Evolutionary conservation across 2,797 vertebrate genomes (phyloP), one percentile per base, ranked within the genome.

Genomic region (Malurus splendens): DNA sequence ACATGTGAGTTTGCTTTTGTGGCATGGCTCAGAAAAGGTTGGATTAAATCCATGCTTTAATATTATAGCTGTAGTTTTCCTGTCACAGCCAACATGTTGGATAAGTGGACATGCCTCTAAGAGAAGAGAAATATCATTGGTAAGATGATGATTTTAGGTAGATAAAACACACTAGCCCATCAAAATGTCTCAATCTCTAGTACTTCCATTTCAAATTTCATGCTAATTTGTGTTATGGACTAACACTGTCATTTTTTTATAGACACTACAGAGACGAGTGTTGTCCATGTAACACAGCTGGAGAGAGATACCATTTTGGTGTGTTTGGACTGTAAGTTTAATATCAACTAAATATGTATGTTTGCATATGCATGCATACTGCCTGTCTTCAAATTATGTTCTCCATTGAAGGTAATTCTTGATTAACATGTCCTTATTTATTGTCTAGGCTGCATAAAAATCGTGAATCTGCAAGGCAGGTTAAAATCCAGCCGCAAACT

Each of bases 251-350:
- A 10, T 90, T 94, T 95, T 90, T 55, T 96, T 95, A 25, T 92
- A 99, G 98, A 99, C 96, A 98, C 97, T 38, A 98, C 98, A 25
- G 98, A 98, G 97, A 97, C 98, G 5, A 98, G 97, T 88, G 98
- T 99, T 94, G 98, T 98, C 82, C 98, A 99, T 38, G 98, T 99
- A 90, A 99, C 98, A 56, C 98, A 99, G 75, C 96, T 99, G 91
- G 98, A 99, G 96, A 98, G 98, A 96, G 98, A 99, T 90, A 99
- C 98, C 67, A 99, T 99, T 94, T 97, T 99, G 36, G 98, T 99
- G 90, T 99, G 98, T 96, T 97, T 99, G 60, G 98, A 99, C 96
- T 97, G 98, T 99, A 96, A 98, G 98, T 97, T 86, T 70, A 51
- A 71, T 92, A 61, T 72, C n/a, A 78, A 28, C 33, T 61, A 80